Conservation (phyloP, 2,888 invertebrate species). For the Ernsta delagoae region DNA sequence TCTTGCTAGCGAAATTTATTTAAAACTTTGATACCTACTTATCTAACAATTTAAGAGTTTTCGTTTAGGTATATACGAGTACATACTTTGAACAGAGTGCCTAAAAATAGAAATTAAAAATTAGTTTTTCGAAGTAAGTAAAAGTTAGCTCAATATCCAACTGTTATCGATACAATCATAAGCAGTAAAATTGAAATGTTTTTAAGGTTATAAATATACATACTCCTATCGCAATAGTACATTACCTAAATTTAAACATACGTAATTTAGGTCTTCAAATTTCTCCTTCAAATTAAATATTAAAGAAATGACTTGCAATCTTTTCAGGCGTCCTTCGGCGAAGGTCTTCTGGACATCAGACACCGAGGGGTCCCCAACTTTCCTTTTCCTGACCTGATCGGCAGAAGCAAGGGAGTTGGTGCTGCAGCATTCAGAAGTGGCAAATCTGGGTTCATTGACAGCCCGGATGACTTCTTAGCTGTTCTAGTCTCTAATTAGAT, state of each 20-base stretch:
- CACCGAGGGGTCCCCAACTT: constrained; percentile 72
- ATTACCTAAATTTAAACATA: too few relatives aligned
- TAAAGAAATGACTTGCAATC: too few relatives aligned
- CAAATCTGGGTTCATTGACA: constrained; percentile 48
- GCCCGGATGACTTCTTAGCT: constrained; percentile 64
- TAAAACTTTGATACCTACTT: neutral
- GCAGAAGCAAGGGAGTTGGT: constrained; percentile 62
- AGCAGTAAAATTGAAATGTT: too few relatives aligned
- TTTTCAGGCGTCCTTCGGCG: constrained; percentile 68
- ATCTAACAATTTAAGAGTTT: neutral
- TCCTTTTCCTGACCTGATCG: constrained; percentile 62
- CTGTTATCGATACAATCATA: too few relatives aligned
- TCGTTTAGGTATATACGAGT: too few relatives aligned
- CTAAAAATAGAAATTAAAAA: too few relatives aligned
- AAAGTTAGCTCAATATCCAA: too few relatives aligned
- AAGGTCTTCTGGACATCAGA: constrained; percentile 67
- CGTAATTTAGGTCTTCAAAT: too few relatives aligned
- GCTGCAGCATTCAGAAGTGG: constrained; percentile 65
- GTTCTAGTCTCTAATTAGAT: constrained; percentile 65
- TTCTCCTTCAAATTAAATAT: too few relatives aligned
- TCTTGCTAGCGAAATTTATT: neutral
- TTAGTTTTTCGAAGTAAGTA: too few relatives aligned
- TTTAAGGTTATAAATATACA: too few relatives aligned
- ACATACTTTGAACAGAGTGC: neutral
- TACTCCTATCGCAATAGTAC: too few relatives aligned